phyloP scores from a whole-genome alignment of 2,113 vertebrate genomes.

The Sylvietta virens region DNA sequence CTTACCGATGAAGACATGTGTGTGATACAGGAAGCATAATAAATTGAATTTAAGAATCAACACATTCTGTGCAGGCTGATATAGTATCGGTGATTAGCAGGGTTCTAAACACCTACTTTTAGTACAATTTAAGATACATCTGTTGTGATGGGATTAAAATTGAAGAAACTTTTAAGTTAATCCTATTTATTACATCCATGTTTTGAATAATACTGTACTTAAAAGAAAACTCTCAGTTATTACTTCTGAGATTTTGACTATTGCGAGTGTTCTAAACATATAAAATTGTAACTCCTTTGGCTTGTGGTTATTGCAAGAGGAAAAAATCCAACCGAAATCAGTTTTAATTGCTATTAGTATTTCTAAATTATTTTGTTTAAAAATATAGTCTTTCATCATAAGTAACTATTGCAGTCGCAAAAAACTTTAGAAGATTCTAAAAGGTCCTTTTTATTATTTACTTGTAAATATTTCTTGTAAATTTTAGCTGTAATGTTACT shows the following conservation, averaged over 20 bases:
- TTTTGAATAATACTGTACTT: background rate
- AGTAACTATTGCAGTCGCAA: background rate
- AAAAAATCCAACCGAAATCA: background rate
- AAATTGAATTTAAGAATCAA: background rate
- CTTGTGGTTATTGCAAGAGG: background rate
- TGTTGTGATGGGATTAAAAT: background rate
- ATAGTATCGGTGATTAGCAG: background rate
- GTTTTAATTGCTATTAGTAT: background rate
- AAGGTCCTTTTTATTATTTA: background rate
- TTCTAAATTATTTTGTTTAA: background rate
- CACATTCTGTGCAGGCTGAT: background rate
- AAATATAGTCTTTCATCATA: background rate
- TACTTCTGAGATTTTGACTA: background rate
- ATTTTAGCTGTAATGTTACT: background rate
- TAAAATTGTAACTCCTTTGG: background rate
- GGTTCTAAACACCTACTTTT: rapidly evolving
- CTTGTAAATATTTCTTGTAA: background rate
- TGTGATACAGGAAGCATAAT: background rate
- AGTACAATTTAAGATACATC: background rate
- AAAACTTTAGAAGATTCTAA: background rate
- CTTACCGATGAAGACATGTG: background rate
- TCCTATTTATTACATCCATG: background rate
- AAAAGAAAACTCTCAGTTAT: background rate
- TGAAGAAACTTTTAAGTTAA: background rate
- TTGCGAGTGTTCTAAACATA: background rate